Conservation (phyloP, 2,888 invertebrate species). For the Willowsia nigromaculata region DNA sequence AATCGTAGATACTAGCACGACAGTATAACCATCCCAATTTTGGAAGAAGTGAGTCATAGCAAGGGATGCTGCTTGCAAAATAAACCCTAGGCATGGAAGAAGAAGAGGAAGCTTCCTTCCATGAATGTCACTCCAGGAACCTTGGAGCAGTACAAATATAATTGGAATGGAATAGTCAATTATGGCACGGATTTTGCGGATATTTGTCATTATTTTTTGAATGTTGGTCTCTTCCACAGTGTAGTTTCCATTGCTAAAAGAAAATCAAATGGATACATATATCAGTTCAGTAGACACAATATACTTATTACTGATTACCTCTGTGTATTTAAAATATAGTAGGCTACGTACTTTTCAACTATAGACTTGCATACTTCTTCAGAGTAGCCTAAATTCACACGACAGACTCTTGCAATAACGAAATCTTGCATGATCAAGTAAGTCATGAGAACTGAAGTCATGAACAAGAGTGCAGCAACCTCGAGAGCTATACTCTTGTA, state of each 20-base stretch:
- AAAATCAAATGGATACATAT: background rate
- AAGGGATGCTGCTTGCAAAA: slow-evolving; percentile 25
- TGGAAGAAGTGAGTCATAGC: slow-evolving; percentile 16
- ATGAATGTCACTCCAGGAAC: slow-evolving; percentile 78
- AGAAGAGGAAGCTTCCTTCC: slow-evolving; percentile 78
- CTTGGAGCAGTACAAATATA: slow-evolving; percentile 76
- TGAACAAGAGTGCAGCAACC: slow-evolving; percentile 73
- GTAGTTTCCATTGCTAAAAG: slow-evolving; percentile 55
- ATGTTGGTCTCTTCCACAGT: slow-evolving; percentile 63
- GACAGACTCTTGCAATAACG: slow-evolving; percentile 70
- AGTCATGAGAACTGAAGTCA: slow-evolving; percentile 75
- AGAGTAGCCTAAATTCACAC: slow-evolving; percentile 64
- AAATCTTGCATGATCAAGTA: slow-evolving; percentile 74
- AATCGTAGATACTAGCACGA: slow-evolving; percentile 47
- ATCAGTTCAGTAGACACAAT: background rate
- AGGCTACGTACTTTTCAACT: slow-evolving; percentile 63
- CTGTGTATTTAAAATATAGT: no score
- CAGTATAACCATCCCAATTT: slow-evolving; percentile 45
- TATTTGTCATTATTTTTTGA: slow-evolving; percentile 68
- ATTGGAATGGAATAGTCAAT: slow-evolving; percentile 78
- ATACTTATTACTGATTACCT: no score
- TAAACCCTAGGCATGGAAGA: slow-evolving; percentile 62
- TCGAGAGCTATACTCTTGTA: slow-evolving; percentile 67
- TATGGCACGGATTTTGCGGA: slow-evolving; percentile 69
- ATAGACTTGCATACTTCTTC: slow-evolving; percentile 66